Percentiles rank a stretch among this genome's conserved stretches.
Evolutionary conservation across 1,140 invertebrate species (phyloP).

Genomic region (Hycleus cichorii): DNA sequence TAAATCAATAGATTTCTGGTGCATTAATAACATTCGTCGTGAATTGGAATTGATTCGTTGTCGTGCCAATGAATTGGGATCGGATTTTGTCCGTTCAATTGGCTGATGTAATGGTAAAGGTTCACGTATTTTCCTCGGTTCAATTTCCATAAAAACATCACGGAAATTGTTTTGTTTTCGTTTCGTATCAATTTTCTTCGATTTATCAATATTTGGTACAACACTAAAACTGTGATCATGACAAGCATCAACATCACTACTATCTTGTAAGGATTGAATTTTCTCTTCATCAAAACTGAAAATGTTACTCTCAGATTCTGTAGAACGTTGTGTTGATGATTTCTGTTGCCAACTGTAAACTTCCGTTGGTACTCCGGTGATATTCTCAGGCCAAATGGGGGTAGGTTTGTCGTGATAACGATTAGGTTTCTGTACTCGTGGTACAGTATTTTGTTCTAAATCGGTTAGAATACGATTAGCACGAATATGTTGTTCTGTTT

Average conservation of each 20-base stretch:
- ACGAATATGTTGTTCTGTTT: constrained; percentile 53
- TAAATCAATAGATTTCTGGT: constrained; percentile 78
- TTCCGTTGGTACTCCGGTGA: constrained; percentile 47
- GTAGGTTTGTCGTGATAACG: constrained; percentile 35
- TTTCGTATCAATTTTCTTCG: constrained; percentile 23
- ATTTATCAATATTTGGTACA: constrained; percentile 32
- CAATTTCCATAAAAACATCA: constrained; percentile 39
- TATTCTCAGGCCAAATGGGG: constrained; percentile 52
- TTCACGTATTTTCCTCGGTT: constrained; percentile 33
- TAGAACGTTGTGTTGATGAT: constrained; percentile 29
- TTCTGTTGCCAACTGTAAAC: constrained; percentile 34
- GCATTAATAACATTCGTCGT: constrained; percentile 67
- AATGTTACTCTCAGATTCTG: constrained; percentile 47
- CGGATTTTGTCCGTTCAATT: constrained; percentile 75
- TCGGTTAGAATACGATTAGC: constrained; percentile 31
- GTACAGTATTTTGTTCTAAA: constrained; percentile 36
- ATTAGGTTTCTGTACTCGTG: constrained; percentile 27
- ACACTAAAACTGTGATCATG: constrained; percentile 31
- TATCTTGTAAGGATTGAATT: constrained; percentile 52
- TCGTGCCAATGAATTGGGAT: constrained; percentile 67
- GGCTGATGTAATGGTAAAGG: constrained; percentile 50
- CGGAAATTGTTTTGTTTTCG: constrained; percentile 24
- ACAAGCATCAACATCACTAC: constrained; percentile 28
- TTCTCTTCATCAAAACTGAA: constrained; percentile 64
- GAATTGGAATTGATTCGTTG: constrained; percentile 62